Evolutionary conservation across 2,888 invertebrate species (phyloP).

Genomic region (Polydrusus cervinus): DNA sequence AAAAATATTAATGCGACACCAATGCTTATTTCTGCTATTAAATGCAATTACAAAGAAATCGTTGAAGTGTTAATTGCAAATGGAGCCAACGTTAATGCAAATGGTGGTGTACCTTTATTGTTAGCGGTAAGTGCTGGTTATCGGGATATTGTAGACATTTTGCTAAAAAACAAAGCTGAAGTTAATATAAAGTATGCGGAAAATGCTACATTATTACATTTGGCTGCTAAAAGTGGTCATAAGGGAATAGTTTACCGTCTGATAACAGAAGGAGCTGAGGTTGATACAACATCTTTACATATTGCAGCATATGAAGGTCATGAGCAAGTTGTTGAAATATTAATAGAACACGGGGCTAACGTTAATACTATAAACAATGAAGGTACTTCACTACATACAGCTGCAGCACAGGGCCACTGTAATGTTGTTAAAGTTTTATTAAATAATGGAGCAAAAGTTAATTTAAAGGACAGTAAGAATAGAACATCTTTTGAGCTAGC

Average conservation of each 20-base stretch:
- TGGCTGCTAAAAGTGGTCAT: no score
- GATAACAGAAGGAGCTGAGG: no score
- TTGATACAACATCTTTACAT: slow-evolving; percentile 73
- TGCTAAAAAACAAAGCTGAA: no score
- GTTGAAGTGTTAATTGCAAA: background rate
- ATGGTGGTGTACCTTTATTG: background rate
- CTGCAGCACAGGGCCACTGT: no score
- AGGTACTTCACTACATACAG: no score
- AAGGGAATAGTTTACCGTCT: no score
- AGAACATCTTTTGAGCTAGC: slow-evolving; percentile 23
- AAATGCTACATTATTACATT: no score
- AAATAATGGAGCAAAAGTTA: slow-evolving; percentile 43
- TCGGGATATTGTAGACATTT: no score
- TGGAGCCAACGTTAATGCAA: background rate
- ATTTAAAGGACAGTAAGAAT: slow-evolving; percentile 19
- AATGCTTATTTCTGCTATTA: background rate
- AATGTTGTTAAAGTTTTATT: no score
- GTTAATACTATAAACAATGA: slow-evolving; percentile 64
- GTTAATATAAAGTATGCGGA: no score
- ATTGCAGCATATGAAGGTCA: slow-evolving; percentile 71
- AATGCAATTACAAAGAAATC: background rate
- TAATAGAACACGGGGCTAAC: slow-evolving; percentile 42
- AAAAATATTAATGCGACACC: background rate
- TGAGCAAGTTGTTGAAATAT: slow-evolving; percentile 17
- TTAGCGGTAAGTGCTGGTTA: no score